phyloP scores from a whole-genome alignment of 2,797 vertebrate species.

The Malurus leucopterus region DNA sequence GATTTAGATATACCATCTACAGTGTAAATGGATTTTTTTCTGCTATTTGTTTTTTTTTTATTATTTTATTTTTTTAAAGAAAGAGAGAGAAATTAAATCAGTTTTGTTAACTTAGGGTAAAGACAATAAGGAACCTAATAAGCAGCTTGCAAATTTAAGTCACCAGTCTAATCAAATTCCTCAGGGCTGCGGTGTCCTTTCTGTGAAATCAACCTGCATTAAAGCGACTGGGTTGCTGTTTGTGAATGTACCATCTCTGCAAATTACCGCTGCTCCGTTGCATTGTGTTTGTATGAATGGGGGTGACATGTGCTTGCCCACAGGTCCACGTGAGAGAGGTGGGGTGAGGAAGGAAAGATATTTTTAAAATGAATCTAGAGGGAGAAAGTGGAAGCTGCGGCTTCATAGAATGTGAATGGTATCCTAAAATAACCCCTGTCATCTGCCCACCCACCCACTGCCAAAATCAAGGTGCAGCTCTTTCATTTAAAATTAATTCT shows the following conservation, averaged over 20 bases:
- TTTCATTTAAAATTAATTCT: slow-evolving; percentile 63
- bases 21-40: background rate
- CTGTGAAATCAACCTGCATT: slow-evolving; percentile 60
- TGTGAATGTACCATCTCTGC: slow-evolving; percentile 72
- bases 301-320: slow-evolving; percentile 76
- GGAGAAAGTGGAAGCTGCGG: slow-evolving; percentile 40
- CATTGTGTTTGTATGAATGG: slow-evolving; percentile 78
- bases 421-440: slow-evolving; percentile 68
- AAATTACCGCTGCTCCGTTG: slow-evolving; percentile 64
- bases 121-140: background rate
- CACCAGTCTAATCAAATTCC: slow-evolving; percentile 46
- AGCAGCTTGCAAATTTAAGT: slow-evolving; percentile 40
- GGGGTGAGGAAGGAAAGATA: slow-evolving; percentile 61
- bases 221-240: slow-evolving; percentile 48
- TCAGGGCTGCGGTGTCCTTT: slow-evolving; percentile 53
- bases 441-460: slow-evolving; percentile 8
- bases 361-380: slow-evolving; percentile 50
- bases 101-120: background rate
- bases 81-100: background rate
- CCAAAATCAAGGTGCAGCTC: slow-evolving; percentile 30
- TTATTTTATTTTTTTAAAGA: background rate
- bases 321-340: slow-evolving; percentile 72
- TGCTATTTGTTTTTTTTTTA: background rate
- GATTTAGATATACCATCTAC: background rate
- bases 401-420: slow-evolving; percentile 38